Conservation (phyloP, 37 sponge, comb jelly and placozoan species). For the Halisarca cf. caerulea region DNA sequence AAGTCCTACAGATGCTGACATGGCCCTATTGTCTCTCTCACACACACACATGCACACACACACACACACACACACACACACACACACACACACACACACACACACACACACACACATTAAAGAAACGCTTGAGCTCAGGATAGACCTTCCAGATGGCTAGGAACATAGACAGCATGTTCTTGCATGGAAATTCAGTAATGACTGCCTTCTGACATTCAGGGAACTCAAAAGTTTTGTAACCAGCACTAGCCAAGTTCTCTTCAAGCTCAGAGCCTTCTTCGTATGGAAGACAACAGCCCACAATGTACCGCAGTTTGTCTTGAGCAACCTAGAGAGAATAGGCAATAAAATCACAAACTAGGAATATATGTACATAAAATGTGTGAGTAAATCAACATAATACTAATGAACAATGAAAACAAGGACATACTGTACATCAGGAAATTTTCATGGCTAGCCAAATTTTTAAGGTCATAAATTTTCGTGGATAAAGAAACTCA, state of each 20-base stretch:
- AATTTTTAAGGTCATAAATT: too few species aligned
- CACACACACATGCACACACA: too few species aligned
- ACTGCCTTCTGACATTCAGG: slow-evolving; percentile 63
- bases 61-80: too few species aligned
- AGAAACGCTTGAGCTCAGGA: slow-evolving; percentile 50
- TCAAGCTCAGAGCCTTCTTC: slow-evolving; percentile 15
- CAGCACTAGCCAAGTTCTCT: slow-evolving; percentile 27
- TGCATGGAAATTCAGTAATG: slow-evolving; percentile 78
- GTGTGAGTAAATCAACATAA: too few species aligned
- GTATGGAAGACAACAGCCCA: slow-evolving; percentile 57
- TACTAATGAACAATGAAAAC: too few species aligned
- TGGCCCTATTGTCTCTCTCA: too few species aligned
- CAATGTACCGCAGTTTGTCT: slow-evolving; percentile 31
- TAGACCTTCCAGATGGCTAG: slow-evolving; percentile 60
- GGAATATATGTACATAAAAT: too few species aligned
- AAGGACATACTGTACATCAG: too few species aligned
- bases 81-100: neutral
- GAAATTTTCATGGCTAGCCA: too few species aligned
- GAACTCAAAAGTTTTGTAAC: slow-evolving; percentile 57
- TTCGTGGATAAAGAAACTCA: too few species aligned
- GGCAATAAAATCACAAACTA: neutral
- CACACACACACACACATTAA: slow-evolving; percentile 35
- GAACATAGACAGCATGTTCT: slow-evolving; percentile 48
- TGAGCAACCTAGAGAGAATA: neutral
- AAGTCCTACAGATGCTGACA: too few species aligned